A percentile compares a stretch with the other conserved stretches of the same genome.
These are phyloP conservation scores for Drosophila lutescens DNA, from an alignment of 2,888 invertebrate genomes.

Conservation along the genomic window DNA sequence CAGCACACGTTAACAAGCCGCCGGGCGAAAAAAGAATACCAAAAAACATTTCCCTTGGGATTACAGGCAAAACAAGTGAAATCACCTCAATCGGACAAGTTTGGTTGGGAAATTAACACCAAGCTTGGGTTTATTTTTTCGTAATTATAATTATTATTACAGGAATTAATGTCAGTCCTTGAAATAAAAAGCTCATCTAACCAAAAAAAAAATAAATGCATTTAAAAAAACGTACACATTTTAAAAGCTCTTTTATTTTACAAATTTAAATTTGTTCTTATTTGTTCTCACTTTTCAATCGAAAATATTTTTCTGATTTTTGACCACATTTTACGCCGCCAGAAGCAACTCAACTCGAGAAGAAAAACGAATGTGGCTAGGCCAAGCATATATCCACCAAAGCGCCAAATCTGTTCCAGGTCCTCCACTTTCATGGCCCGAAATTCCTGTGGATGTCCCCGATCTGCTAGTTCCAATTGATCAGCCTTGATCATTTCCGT, in stretches of 20 bases:
- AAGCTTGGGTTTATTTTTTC: background rate
- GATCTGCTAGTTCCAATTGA: constrained; percentile 27
- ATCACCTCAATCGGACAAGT: constrained; percentile 2
- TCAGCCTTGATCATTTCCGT: constrained; percentile 52
- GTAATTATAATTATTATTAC: background rate
- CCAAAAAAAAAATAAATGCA: background rate
- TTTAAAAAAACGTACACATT: background rate
- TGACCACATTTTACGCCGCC: background rate
- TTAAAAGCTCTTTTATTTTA: background rate
- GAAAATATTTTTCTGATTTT: background rate
- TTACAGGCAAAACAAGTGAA: constrained; percentile 4
- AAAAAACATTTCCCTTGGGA: constrained; percentile 35
- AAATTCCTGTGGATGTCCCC: constrained; percentile 28
- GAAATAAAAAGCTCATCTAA: background rate
- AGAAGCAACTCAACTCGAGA: constrained; percentile 37
- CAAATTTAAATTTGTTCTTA: too few relatives aligned
- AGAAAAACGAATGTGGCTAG: constrained; percentile 41
- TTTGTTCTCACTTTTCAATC: background rate
- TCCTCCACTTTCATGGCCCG: constrained; percentile 38
- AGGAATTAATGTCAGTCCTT: background rate
- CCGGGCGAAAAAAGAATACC: constrained; percentile 14
- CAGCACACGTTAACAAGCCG: constrained; percentile 44
- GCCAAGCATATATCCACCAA: constrained; percentile 6
- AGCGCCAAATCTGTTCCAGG: constrained; percentile 10
- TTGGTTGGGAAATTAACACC: background rate